Evolutionary conservation across 2,113 vertebrate species (phyloP).

Genomic region (Fukomys damarensis): DNA sequence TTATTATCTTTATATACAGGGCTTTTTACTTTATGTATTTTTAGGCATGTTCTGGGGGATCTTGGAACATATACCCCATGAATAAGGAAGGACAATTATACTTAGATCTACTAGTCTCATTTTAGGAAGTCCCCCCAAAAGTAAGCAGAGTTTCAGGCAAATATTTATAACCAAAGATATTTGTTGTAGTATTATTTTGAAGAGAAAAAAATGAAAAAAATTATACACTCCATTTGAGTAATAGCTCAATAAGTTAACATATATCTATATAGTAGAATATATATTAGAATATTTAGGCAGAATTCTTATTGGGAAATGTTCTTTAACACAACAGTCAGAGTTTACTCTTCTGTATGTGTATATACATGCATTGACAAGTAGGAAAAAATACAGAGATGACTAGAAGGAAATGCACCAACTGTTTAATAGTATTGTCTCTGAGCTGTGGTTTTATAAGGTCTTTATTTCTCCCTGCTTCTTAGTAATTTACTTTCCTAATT

Average conservation of each 20-base stretch:
- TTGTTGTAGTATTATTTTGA: not conserved
- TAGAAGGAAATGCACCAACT: not conserved
- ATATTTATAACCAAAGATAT: not conserved
- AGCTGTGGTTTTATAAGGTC: not conserved
- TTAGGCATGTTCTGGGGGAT: not conserved
- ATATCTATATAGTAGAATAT: not conserved
- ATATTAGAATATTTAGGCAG: not conserved
- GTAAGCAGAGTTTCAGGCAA: not conserved
- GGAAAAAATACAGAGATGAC: not conserved
- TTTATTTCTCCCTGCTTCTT: not conserved
- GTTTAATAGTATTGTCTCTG: not conserved
- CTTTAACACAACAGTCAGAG: not conserved
- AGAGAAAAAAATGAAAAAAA: not conserved
- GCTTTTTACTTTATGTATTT: not conserved
- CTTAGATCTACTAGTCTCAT: not conserved
- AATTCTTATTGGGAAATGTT: not conserved
- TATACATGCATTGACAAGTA: not conserved
- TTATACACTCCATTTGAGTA: not conserved
- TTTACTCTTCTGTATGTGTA: not conserved
- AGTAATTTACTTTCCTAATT: not conserved
- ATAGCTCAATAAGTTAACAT: not conserved
- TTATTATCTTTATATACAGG: not conserved
- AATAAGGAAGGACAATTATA: not conserved
- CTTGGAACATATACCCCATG: not conserved
- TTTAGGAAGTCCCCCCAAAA: not conserved